Conservation (phyloP, 2,113 vertebrate species). For the Scomber colias region DNA sequence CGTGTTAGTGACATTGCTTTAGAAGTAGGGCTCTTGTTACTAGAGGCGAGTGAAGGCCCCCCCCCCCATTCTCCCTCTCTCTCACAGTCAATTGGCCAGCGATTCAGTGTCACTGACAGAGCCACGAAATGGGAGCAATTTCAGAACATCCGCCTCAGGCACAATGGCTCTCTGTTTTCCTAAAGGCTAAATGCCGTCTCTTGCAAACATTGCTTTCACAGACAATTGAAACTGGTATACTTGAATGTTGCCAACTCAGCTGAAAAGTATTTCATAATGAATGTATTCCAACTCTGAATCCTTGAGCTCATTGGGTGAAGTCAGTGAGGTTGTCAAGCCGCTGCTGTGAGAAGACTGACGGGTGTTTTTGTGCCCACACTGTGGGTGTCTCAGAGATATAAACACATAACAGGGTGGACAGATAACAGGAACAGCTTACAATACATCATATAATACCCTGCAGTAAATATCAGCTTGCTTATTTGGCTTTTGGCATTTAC, state of each 20-base stretch:
- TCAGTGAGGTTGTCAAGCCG: constrained; percentile 1
- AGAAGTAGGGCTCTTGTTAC: constrained; percentile 25
- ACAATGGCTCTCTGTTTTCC: constrained; percentile 16
- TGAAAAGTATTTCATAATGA: constrained; percentile 13
- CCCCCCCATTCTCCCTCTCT: background rate
- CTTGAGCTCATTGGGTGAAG: background rate
- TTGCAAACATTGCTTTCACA: constrained; percentile 1
- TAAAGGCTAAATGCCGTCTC: constrained; percentile 9
- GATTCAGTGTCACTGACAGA: constrained; percentile 17
- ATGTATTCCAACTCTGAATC: background rate
- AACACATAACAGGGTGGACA: background rate
- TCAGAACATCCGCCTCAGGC: constrained; percentile 20
- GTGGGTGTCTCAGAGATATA: background rate
- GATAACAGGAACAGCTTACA: background rate
- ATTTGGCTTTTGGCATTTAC: background rate
- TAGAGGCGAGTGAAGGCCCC: constrained; percentile 12
- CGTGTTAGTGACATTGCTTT: constrained; percentile 18
- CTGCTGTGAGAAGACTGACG: constrained; percentile 1
- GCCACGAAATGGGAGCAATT: constrained; percentile 9
- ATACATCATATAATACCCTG: background rate
- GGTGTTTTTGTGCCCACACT: background rate
- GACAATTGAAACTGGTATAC: background rate
- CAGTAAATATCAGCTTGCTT: constrained; percentile 2
- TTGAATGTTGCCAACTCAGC: constrained; percentile 12
- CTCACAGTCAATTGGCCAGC: constrained; percentile 29